phyloP scores from a whole-genome alignment of 30 jellyfish, hydroid and myxozoan species.

The Sanderia malayensis region DNA sequence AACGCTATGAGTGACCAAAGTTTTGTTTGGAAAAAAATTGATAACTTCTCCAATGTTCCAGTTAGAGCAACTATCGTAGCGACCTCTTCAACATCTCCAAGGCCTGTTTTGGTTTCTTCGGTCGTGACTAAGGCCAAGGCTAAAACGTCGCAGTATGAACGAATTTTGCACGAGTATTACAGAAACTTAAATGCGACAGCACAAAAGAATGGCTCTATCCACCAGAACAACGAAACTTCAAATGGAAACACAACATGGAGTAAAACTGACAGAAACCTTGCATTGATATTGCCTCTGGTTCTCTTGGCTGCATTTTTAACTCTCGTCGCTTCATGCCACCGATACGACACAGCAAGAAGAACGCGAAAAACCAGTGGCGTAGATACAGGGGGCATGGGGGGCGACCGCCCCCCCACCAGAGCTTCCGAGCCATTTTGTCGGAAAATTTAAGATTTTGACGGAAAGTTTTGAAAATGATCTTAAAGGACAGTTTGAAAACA shows the following conservation, averaged over 20 bases:
- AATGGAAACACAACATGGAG: background rate
- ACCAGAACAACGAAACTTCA: background rate
- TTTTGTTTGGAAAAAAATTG: background rate
- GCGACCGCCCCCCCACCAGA: too few species aligned
- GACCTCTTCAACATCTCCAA: background rate
- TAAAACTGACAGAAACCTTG: background rate
- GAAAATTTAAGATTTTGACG: too few species aligned
- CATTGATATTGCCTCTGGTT: constrained; percentile 39
- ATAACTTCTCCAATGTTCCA: background rate
- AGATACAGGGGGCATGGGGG: background rate
- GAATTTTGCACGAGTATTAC: constrained; percentile 16
- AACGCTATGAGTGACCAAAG: background rate
- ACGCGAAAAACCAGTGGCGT: too few species aligned
- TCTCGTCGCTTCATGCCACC: constrained; percentile 29
- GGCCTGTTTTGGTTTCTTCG: background rate
- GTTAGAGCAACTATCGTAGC: background rate
- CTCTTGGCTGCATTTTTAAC: constrained; percentile 28
- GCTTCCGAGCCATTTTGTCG: too few species aligned
- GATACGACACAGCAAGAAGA: too few species aligned
- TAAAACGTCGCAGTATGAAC: constrained; percentile 38
- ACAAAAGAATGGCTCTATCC: background rate
- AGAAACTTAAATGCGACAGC: background rate
- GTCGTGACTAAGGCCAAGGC: background rate
- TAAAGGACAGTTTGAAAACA: too few species aligned
- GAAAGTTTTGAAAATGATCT: too few species aligned